Conservation (phyloP, 2,797 vertebrate species). For the Picus viridis region DNA sequence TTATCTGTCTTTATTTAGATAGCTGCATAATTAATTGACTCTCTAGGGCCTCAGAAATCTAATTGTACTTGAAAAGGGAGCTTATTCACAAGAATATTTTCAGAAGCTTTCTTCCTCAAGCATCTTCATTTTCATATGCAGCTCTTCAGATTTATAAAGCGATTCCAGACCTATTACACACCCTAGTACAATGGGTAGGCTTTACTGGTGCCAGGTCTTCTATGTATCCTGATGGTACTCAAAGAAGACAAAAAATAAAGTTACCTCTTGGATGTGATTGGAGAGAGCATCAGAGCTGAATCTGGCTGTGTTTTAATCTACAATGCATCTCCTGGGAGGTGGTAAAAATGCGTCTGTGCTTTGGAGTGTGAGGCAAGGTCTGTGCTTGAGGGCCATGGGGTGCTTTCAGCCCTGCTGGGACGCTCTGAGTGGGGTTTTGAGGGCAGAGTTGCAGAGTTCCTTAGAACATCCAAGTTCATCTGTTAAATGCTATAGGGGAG, state of each 20-base stretch:
- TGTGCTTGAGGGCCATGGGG: rapidly evolving
- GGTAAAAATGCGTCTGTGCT: not conserved
- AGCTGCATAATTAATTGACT: not conserved
- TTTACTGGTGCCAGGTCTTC: not conserved
- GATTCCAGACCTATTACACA: not conserved
- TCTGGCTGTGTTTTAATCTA: not conserved
- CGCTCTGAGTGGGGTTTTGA: not conserved
- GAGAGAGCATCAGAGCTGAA: rapidly evolving
- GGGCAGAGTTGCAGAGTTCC: not conserved
- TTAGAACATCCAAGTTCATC: not conserved
- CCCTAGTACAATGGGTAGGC: not conserved
- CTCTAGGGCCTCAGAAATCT: not conserved
- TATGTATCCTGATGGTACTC: not conserved
- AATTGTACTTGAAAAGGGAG: not conserved
- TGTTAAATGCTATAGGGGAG: not conserved
- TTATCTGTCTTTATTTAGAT: not conserved
- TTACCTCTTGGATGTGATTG: rapidly evolving
- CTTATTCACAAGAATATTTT: not conserved
- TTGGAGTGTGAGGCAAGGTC: no score
- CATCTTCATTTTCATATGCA: not conserved
- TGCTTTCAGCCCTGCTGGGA: not conserved
- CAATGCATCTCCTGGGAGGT: not conserved
- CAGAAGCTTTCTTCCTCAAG: not conserved
- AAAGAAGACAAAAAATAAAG: not conserved
- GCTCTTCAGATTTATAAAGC: not conserved